Percentiles rank a stretch among this genome's conserved stretches.
These are phyloP conservation scores for Amphipyra tragopoginis DNA, from an alignment of 2,888 invertebrate species.

Conservation along the genomic window DNA sequence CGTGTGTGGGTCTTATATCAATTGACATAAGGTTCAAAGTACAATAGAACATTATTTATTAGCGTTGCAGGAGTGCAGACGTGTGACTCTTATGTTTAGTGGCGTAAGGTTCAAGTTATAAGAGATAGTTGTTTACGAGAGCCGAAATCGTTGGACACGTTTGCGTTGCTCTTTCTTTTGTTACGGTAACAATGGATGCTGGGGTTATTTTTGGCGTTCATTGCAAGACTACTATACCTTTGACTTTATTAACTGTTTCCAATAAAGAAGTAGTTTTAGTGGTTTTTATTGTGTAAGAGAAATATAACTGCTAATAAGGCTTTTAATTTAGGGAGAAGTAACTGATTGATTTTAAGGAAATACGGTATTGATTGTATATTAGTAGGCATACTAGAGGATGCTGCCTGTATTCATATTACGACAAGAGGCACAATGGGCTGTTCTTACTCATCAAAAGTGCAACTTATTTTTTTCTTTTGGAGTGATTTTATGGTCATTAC, in stretches of 20 bases:
- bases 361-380: no score
- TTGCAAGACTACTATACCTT: constrained; percentile 30
- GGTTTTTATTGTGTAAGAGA: neutral
- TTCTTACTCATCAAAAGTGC: no score
- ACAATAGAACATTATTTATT: neutral
- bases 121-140: constrained; percentile 4
- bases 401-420: no score
- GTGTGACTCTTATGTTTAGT: neutral
- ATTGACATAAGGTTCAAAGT: neutral
- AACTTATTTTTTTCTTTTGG: no score
- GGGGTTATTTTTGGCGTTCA: constrained; percentile 17
- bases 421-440: no score
- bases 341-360: no score
- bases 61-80: neutral
- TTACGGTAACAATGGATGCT: constrained; percentile 31
- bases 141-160: constrained; percentile 3
- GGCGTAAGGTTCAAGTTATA: constrained; percentile 8
- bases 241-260: constrained; percentile 18
- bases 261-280: neutral
- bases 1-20: neutral
- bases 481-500: no score
- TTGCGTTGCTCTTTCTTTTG: constrained; percentile 32
- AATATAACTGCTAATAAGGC: no score
- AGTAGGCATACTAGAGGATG: no score
- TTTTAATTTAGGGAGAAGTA: no score